Percentiles rank a stretch among this genome's conserved stretches.
Conservation (phyloP, 1,140 invertebrate species). For the Achatina immaculata region DNA sequence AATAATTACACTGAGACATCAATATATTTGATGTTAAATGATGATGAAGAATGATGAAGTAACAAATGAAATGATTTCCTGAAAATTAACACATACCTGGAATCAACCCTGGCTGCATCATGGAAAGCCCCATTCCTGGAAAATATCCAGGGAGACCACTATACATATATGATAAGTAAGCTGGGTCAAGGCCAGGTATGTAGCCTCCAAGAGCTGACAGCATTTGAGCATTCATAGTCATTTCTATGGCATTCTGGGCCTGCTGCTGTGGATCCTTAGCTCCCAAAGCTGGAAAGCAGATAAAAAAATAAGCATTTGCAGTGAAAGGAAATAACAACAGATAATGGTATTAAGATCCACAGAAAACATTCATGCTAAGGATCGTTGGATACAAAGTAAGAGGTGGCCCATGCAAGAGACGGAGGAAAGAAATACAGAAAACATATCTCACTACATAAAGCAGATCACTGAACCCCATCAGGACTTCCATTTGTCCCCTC, state of each 20-base stretch:
- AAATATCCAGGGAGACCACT: conserved; percentile 68
- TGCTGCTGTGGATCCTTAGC: conserved; percentile 39
- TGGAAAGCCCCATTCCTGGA: conserved; percentile 67
- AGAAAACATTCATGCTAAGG: no score
- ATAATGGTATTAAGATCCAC: neutral
- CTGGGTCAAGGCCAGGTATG: conserved; percentile 66
- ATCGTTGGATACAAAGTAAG: no score
- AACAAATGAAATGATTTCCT: neutral
- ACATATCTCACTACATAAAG: no score
- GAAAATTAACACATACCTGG: conserved; percentile 60
- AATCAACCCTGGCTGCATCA: conserved; percentile 68
- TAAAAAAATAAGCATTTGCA: no score
- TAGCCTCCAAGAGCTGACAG: conserved; percentile 65
- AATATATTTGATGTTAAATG: no score
- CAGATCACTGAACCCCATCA: no score
- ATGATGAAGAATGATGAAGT: no score
- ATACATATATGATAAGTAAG: conserved; percentile 72
- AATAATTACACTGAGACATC: no score
- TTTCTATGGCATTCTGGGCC: conserved; percentile 42
- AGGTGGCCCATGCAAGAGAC: no score
- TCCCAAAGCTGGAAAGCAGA: neutral
- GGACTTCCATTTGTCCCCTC: no score
- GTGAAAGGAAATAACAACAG: neutral
- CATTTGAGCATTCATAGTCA: conserved; percentile 50
- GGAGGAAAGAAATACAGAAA: neutral